Base-by-base conservation (phyloP, 2,113 vertebrate genomes). In the Steatornis caripensis region DNA sequence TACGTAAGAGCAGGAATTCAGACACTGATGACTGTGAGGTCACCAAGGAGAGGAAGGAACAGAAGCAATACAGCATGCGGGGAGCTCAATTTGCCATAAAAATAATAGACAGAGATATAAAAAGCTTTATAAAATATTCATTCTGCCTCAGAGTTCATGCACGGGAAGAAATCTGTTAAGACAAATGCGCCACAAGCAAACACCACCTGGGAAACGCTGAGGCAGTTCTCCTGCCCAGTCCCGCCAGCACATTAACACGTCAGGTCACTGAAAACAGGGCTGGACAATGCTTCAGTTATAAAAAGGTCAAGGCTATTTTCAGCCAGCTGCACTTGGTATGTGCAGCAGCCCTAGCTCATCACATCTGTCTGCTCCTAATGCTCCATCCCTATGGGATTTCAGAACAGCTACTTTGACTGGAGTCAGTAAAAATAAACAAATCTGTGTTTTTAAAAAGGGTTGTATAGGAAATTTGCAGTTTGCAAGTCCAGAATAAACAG, bases 401-500 rank as follows among this genome's bases (percentile, higher is more conserved):
- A 86, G 80, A 87, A 81, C 51, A 62, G n/a, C 76, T 81, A 53
- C 58, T 90, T 86, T 80, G 60, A 77, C 79, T 69, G 70, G 34
- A 92, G 54, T 86, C 64, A 90, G 62, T 46, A 87, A 93, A 92
- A 89, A 6, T 51, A 94, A 88, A 95, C 60, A 88, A 61, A 74
- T 66, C 16, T 58, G 8, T 68, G 29, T 51, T 90, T 90, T 93
- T 37, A 12, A 53, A 82, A 66, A 66, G 55, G 27, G 32, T 8
- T 71, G 10, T 22, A n/a, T 46, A 89, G 68, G n/a, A 92, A 93
- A 81, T 17, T 43, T 77, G 43, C 61, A 51, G 39, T 15, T 11
- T 88, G 18, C 27, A 80, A 74, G 12, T 81, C 76, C 76, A 92
- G 76, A 90, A 92, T 87, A 96, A 96, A 95, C 46, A 89, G 64